Percentiles rank a stretch among this genome's conserved stretches.
Conservation (phyloP, 2,888 invertebrate genomes). For the Caenorhabditis zanzibari region DNA sequence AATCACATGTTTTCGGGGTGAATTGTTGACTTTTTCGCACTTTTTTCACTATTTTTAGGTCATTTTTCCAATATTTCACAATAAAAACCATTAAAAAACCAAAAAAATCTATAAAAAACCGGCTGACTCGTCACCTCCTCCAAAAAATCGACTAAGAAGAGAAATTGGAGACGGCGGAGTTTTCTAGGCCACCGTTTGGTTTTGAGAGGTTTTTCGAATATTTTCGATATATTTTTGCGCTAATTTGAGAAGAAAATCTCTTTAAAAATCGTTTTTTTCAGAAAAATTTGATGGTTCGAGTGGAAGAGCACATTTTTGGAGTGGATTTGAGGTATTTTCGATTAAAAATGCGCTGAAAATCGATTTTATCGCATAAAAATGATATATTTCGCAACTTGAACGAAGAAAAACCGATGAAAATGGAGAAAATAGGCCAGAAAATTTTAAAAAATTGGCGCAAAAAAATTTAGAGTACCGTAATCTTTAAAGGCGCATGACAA, state of each 20-base stretch:
- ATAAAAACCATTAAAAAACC: neutral
- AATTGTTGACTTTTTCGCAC: neutral
- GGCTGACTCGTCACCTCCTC: conserved; percentile 3
- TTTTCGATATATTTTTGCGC: neutral
- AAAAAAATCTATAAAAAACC: neutral
- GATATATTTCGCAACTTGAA: too few species aligned
- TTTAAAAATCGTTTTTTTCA: neutral
- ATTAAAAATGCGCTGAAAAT: too few species aligned
- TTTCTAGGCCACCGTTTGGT: conserved; percentile 5
- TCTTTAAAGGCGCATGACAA: neutral
- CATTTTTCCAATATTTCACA: neutral
- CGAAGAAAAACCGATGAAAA: neutral
- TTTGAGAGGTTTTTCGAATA: conserved; percentile 11
- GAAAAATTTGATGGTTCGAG: conserved; percentile 2
- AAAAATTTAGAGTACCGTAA: neutral
- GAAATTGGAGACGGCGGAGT: neutral
- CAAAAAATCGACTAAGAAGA: neutral
- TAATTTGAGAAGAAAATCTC: neutral
- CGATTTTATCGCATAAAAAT: too few species aligned
- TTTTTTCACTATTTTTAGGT: neutral
- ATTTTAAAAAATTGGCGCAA: neutral
- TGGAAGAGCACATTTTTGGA: conserved; percentile 26
- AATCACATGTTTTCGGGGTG: neutral
- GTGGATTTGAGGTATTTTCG: conserved; percentile 10
- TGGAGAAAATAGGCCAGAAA: neutral